Evolutionary conservation across 2,797 vertebrate genomes (phyloP).

Genomic region (Scyliorhinus canicula): DNA sequence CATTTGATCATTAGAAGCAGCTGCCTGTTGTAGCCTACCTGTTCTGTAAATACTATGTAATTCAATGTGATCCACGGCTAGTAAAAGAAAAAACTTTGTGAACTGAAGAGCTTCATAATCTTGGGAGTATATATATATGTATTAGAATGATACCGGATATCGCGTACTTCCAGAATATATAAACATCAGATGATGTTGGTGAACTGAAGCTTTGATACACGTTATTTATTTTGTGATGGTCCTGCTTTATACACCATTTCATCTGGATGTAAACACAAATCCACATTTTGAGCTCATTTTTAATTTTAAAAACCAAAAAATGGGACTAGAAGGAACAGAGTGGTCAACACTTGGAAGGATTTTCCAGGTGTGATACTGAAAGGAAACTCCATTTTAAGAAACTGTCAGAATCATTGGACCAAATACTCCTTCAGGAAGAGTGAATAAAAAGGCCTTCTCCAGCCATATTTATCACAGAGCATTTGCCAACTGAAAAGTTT

Average conservation of each 20-base stretch:
- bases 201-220: neutral
- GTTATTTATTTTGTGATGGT: neutral
- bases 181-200: neutral
- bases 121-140: neutral
- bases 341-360: no score
- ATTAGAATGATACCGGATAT: neutral
- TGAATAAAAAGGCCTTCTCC: no score
- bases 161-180: neutral
- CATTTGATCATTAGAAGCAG: neutral
- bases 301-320: neutral
- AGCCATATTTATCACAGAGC: no score
- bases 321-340: neutral
- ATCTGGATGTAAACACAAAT: neutral
- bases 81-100: neutral
- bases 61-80: neutral
- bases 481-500: no score
- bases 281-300: neutral
- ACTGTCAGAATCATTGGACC: no score
- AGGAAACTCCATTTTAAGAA: no score
- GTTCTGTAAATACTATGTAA: neutral
- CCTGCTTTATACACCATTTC: neutral
- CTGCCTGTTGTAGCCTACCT: neutral
- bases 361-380: no score
- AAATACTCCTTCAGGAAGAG: no score
- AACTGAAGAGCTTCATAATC: neutral